Evolutionary conservation across 2,113 vertebrate genomes (phyloP), one percentile per base, ranked within the genome.

Genomic region (Cairina moschata): DNA sequence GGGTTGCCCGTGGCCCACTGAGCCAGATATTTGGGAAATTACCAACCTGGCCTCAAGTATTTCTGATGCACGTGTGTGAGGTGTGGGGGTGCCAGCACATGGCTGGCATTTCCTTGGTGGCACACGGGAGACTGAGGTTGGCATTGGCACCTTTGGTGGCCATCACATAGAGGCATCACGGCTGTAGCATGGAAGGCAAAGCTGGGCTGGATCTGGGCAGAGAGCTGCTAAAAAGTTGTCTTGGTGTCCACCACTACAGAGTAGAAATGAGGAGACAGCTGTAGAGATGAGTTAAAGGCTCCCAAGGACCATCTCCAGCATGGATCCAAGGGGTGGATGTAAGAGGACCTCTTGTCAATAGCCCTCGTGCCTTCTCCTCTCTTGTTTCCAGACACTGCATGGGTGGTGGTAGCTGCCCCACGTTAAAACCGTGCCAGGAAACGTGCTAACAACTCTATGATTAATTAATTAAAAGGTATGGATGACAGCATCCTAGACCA

Each of bases 61-160:
- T 60, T 50, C 52, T 84, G 87, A 52, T 63, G 48, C 7, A 17
- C 2, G 2, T 6, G 0, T 5, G 50, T 86, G 86, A 92, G 40
- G 34, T 66, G 55, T 44, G 68, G 23, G 29, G 28, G 29, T 78
- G 36, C 60, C 86, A 38, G 26, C 12, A 26, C 26, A 52, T 12
- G 74, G 74, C 16, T 96, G 87, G 87, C 54, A 91, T 96, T 95
- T 95, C 87, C 93, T 94, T 58, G 32, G 40, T 62, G 68, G 14
- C 17, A 56, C 17, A 23, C 5, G 2, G 32, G 44, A 74, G 9
- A 40, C 55, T 9, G 22, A 17, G 59, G 83, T 36, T 58, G 60
- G 23, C 40, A 65, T 65, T 76, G 59, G 66, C 80, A 80, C 38
- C 48, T 4, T 15, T 18, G 7, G 21, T 4, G 40, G 73, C 9